Conservation (phyloP, 2,888 invertebrate species). For the Drosophila austrosaltans region DNA sequence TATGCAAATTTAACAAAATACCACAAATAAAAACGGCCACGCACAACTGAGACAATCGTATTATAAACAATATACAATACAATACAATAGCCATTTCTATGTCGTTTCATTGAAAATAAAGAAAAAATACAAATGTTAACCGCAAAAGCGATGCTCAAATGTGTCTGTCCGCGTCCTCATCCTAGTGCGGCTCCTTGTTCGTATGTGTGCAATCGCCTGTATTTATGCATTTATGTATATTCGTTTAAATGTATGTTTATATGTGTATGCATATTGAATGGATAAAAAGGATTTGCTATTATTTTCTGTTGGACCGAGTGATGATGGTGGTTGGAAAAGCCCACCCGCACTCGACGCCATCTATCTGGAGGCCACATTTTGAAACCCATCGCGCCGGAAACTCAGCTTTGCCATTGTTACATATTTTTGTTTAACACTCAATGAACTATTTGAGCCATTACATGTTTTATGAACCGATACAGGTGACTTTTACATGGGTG, state of each 20-base stretch:
- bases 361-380: slow-evolving; percentile 25
- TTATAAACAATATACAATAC: slow-evolving; percentile 53
- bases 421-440: slow-evolving; percentile 43
- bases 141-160: slow-evolving; percentile 55
- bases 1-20: slow-evolving; percentile 42
- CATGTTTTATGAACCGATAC: slow-evolving; percentile 39
- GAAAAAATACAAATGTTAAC: slow-evolving; percentile 64
- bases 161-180: slow-evolving; percentile 16
- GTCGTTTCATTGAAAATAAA: slow-evolving; percentile 67
- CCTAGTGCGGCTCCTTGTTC: slow-evolving; percentile 10
- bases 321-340: slow-evolving; percentile 1
- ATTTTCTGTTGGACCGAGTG: slow-evolving; percentile 54
- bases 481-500: slow-evolving; percentile 5
- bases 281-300: slow-evolving; percentile 69
- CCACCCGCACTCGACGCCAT: slow-evolving; percentile 15
- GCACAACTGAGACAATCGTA: slow-evolving; percentile 59
- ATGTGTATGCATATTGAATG: slow-evolving; percentile 67
- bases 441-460: slow-evolving; percentile 28
- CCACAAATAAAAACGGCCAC: slow-evolving; percentile 40
- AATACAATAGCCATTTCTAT: slow-evolving; percentile 65
- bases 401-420: slow-evolving; percentile 59
- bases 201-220: slow-evolving; percentile 43
- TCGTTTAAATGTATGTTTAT: slow-evolving; percentile 21
- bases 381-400: slow-evolving; percentile 61
- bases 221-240: slow-evolving; percentile 52